Evolutionary conservation across 2,888 invertebrate species (phyloP).

Genomic region (Xestia sexstrigata): DNA sequence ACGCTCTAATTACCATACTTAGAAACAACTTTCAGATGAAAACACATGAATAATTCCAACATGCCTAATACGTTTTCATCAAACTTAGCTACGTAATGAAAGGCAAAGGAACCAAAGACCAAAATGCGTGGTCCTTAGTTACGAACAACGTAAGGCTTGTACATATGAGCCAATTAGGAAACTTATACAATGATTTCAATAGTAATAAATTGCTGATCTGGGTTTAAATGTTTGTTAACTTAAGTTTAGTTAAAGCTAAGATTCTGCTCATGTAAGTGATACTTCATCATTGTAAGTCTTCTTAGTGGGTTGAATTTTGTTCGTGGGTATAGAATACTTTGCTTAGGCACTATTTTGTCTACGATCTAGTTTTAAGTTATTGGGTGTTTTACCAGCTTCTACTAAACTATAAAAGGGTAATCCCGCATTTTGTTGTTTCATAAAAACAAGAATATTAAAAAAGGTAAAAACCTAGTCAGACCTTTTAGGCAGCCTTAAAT

Average conservation of each 20-base stretch:
- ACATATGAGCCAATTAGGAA: conserved; percentile 56
- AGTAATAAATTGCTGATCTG: conserved; percentile 28
- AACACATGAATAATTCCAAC: conserved; percentile 54
- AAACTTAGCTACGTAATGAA: conserved; percentile 46
- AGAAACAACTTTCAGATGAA: conserved; percentile 38
- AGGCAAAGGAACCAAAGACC: conserved; percentile 23
- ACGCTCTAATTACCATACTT: conserved; percentile 48
- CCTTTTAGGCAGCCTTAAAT: conserved; percentile 9
- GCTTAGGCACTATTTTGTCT: neutral
- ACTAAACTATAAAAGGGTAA: conserved; percentile 19
- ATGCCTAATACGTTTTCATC: conserved; percentile 41
- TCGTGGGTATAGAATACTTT: neutral
- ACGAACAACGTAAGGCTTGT: conserved; percentile 45
- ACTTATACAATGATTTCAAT: conserved; percentile 34
- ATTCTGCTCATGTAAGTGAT: neutral
- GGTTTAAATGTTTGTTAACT: conserved; percentile 9
- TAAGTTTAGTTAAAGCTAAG: neutral
- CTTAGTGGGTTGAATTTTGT: neutral
- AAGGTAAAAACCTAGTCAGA: conserved; percentile 1
- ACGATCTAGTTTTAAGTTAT: neutral
- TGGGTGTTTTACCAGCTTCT: neutral
- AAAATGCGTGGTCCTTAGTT: conserved; percentile 46
- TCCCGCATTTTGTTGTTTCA: conserved; percentile 15
- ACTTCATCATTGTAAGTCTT: neutral
- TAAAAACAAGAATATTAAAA: conserved; percentile 30